A percentile compares a stretch with the other conserved stretches of the same genome.
These are phyloP conservation scores for Propithecus deckenii DNA, from an alignment of 2,797 vertebrate genomes.

Conservation along the genomic window DNA sequence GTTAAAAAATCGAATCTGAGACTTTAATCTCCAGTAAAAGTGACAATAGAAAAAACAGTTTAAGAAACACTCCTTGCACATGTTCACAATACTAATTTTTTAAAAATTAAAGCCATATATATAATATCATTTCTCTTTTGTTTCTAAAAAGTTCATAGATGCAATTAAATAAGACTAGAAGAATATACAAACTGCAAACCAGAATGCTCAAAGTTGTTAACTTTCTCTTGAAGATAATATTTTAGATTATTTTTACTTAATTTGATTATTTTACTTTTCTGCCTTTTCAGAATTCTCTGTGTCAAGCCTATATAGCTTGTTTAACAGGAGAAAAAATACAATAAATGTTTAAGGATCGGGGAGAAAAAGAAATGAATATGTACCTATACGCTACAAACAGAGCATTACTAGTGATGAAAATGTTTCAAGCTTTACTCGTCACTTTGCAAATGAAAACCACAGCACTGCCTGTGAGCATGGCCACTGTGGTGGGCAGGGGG, in stretches of 20 bases:
- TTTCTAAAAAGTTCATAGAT: not conserved
- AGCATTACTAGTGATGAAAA: not conserved
- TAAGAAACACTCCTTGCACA: not conserved
- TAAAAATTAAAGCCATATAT: not conserved
- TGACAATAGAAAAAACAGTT: not conserved
- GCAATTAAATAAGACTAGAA: not conserved
- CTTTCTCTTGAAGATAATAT: not conserved
- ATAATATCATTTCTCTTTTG: not conserved
- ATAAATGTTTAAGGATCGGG: not conserved
- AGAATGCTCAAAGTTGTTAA: not conserved
- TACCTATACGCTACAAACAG: not conserved
- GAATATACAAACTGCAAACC: not conserved
- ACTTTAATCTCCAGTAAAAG: not conserved
- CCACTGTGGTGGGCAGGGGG: no score
- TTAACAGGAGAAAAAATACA: not conserved
- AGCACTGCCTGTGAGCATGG: accelerated
- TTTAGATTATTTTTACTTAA: not conserved
- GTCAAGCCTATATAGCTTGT: not conserved
- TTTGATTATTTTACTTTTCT: not conserved
- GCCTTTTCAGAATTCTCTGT: not conserved
- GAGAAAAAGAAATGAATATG: not conserved
- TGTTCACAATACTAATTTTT: not conserved
- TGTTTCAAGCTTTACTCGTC: not conserved
- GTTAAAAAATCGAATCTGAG: not conserved
- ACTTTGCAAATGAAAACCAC: not conserved